Base-by-base conservation (phyloP, 2,888 invertebrate genomes). In the Lottia scabra region DNA sequence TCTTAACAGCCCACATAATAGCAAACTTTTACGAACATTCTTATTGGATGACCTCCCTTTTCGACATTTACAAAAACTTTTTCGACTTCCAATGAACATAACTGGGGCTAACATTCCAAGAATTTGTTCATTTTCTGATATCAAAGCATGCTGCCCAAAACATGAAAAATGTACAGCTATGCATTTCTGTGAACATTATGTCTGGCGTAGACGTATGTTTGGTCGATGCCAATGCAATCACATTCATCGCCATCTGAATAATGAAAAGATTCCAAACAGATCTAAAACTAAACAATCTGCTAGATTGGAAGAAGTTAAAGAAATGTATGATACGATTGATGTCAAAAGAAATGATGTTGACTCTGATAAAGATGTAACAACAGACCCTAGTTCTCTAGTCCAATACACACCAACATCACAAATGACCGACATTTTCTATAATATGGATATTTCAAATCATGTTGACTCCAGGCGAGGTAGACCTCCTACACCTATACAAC, bases 121-220 rank as follows among this genome's bases (percentile, higher is more conserved):
- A 23, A 23, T 73, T 19, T 77, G 77, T 63, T 62, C 67, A 43
- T 77, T 72, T 67, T 77, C 71, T 71, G 75, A 77, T 67, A 56
- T 44, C 16, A 65, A 72, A 65, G 45, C 10, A 30, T 73, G 70
- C 48, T 71, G 72, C 65, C 62, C n/a, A 67, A 71, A 75, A n/a
- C 72, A 67, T 6, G 56, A 43, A 2, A 70, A 70, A 26, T 78
- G 77, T 63, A 56, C 43, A 4, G 45, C 48, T n/a, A 64, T 78
- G 45, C 77, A 78, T 63, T 16, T 78, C n/a, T 78, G 77, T 46
- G 43, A 23, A 23, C 30, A 26, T 30, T 71, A 62, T 45, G 19
- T 67, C 44, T 45, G 65, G 26, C 19, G 27, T 0, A 30, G 62
- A 10, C 67, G 71, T 66, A 71, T 46, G 67, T 71, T 45, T 23